Evolutionary conservation across 2,888 invertebrate species (phyloP).

Genomic region (Spatulosminthurus flaviceps): DNA sequence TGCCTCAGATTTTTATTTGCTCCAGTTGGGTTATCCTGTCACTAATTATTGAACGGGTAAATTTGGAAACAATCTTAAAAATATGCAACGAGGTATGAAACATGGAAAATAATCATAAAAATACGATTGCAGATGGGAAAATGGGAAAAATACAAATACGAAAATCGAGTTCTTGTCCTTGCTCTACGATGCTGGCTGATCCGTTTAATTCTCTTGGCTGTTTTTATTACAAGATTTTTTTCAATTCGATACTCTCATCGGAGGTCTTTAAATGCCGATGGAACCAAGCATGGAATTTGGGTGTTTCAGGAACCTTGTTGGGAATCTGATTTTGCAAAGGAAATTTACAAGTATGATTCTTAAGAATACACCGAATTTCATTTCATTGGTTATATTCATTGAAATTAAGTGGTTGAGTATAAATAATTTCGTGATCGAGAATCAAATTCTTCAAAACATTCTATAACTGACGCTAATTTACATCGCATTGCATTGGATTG

Average conservation of each 20-base stretch:
- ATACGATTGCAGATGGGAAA: constrained; percentile 55
- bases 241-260: neutral
- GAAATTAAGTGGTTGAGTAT: neutral
- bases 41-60: constrained; percentile 55
- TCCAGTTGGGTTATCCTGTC: constrained; percentile 48
- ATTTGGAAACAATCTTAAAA: too few species aligned
- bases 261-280: neutral
- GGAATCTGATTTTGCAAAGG: constrained; percentile 58
- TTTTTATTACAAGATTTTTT: constrained; percentile 45
- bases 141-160: constrained; percentile 53
- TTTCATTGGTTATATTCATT: neutral
- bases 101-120: neutral
- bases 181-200: constrained; percentile 49
- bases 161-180: constrained; percentile 49
- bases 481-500: neutral
- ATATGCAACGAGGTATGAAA: too few species aligned
- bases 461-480: neutral
- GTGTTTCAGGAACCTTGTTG: constrained; percentile 53
- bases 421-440: neutral
- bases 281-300: constrained; percentile 15
- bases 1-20: constrained; percentile 49
- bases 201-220: constrained; percentile 53
- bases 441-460: constrained; percentile 12
- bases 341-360: constrained; percentile 55
- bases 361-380: neutral